Evolutionary conservation across 1,140 invertebrate genomes (phyloP), one percentile per base, ranked within the genome.

Genomic region (Drosophila saltans): DNA sequence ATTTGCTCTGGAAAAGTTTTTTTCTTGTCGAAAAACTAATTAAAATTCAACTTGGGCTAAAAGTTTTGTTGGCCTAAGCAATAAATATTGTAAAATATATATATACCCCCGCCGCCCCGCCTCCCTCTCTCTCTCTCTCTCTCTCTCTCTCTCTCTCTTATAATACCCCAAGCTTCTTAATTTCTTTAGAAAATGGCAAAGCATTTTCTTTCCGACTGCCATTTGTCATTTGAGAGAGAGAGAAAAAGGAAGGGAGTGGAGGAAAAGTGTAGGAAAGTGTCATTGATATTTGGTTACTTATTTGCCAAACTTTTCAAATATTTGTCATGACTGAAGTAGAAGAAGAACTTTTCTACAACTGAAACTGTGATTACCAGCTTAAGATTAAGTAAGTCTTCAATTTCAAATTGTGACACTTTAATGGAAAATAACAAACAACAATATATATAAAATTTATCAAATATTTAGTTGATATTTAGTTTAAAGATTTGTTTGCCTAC

Each of bases 21-120:
- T 36, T 36, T 30, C 4, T 48, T 48, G 45, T 48, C 78, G 73
- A 84, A 63, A 89, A 89, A 89, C 84, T 89, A 89, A 89, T 89
- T 89, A 89, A 89, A 89, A 89, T 89, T 89, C 84, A 89, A 89
- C 80, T 89, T 76, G 78, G 80, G 84, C 81, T 81, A 89, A 89
- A 89, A 89, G 85, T 89, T 89, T 88, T 21, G 2, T 52, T 78
- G 59, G 78, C 66, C 85, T 89, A 81, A 89, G 84, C 84, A 89
- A 89, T 89, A 89, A 89, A 89, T 89, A 84, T 84, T 89, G 75
- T 89, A 78, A 84, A 89, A 81, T 84, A 89, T 88, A 84, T 79
- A 81, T 26, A n/a, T 8, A 21, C 2, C 21, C n/a, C 16, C 16
- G 16, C 16, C 16, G 16, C 16, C 16, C 16, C 16, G 16, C 16